Conservation (phyloP, 2,113 vertebrate species). For the Megaptera novaeangliae region DNA sequence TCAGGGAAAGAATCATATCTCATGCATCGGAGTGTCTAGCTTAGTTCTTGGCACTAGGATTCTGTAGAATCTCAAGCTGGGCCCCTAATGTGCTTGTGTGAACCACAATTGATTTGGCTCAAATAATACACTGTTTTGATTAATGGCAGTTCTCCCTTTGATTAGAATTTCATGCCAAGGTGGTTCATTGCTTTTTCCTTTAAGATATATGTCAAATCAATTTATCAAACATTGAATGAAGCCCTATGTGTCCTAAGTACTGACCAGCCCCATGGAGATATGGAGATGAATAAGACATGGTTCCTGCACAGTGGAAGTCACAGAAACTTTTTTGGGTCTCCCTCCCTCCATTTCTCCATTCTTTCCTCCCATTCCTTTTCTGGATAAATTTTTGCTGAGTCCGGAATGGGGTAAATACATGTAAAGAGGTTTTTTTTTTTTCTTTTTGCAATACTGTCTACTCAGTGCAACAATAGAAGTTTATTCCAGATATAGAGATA, state of each 20-base stretch:
- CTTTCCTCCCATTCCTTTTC: neutral
- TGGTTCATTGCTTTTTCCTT: neutral
- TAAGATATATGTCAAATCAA: conserved; percentile 7
- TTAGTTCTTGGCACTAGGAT: neutral
- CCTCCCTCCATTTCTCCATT: neutral
- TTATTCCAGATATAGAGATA: neutral
- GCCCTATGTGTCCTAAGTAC: neutral
- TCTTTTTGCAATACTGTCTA: neutral
- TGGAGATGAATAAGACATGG: neutral
- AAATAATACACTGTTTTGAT: neutral
- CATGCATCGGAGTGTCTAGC: neutral
- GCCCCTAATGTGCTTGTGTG: neutral
- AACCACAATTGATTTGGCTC: neutral
- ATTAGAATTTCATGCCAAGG: neutral
- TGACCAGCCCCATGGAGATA: neutral
- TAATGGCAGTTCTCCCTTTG: neutral
- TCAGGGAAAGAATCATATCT: neutral
- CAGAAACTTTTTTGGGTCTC: neutral
- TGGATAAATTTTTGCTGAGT: neutral
- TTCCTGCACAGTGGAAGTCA: neutral
- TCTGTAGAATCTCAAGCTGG: neutral
- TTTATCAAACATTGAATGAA: neutral
- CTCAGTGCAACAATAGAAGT: neutral
- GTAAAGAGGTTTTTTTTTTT: neutral
- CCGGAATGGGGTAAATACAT: conserved; percentile 7